Conservation (phyloP, 2,888 invertebrate genomes). For the Conistra vaccinii region DNA sequence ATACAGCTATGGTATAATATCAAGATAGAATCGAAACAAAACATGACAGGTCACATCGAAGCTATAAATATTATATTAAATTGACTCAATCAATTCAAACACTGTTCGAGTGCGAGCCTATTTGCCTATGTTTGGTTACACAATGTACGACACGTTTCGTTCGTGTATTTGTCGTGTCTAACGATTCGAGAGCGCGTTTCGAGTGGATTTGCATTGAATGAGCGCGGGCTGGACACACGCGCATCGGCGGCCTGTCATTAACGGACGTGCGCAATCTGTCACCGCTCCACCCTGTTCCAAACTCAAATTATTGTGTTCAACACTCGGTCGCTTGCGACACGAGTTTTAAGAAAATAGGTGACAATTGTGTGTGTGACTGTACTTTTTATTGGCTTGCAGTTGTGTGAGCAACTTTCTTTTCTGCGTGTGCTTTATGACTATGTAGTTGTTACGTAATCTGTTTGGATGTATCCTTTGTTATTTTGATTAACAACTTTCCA, state of each 20-base stretch:
- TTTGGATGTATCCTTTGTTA: slow-evolving; percentile 30
- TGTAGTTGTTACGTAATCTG: slow-evolving; percentile 10
- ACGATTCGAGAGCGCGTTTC: slow-evolving; percentile 72
- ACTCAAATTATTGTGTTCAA: slow-evolving; percentile 87
- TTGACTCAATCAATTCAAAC: slow-evolving; percentile 64
- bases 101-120: slow-evolving; percentile 53
- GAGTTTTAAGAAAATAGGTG: slow-evolving; percentile 74
- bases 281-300: slow-evolving; percentile 83
- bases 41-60: slow-evolving; percentile 49
- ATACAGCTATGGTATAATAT: slow-evolving; percentile 20
- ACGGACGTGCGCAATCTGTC: slow-evolving; percentile 84
- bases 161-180: slow-evolving; percentile 79
- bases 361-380: slow-evolving; percentile 74
- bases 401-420: slow-evolving; percentile 58
- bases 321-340: slow-evolving; percentile 79
- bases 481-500: slow-evolving; percentile 20
- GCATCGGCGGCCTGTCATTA: slow-evolving; percentile 88
- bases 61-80: slow-evolving; percentile 61
- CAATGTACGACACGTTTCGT: slow-evolving; percentile 64
- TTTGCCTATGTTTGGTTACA: slow-evolving; percentile 59
- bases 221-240: slow-evolving; percentile 87
- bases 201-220: slow-evolving; percentile 88
- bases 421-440: slow-evolving; percentile 34
- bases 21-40: slow-evolving; percentile 43
- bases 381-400: slow-evolving; percentile 67